Percentiles rank a stretch among this genome's conserved stretches.
phyloP scores from a whole-genome alignment of 2,797 vertebrate genomes.

The Ceyx erithaca region DNA sequence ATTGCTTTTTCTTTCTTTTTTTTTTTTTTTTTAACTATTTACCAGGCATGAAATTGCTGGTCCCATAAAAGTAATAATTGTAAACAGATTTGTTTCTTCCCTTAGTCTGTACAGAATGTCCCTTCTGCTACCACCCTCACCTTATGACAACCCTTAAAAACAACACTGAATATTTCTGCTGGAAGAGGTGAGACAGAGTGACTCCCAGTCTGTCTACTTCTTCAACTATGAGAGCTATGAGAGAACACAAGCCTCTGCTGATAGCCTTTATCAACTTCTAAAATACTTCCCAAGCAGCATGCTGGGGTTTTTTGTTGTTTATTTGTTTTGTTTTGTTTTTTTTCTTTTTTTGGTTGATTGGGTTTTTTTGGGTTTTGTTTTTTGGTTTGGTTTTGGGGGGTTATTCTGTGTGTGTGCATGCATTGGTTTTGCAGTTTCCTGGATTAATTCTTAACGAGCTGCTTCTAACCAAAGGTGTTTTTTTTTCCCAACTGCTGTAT shows the following conservation, averaged over 20 bases:
- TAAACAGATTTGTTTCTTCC: slow-evolving; percentile 7
- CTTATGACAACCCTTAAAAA: background rate
- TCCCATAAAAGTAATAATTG: background rate
- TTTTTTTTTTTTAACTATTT: background rate
- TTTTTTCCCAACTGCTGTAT: background rate
- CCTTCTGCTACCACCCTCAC: background rate
- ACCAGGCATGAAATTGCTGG: background rate
- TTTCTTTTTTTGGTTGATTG: too few species aligned
- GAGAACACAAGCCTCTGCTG: background rate
- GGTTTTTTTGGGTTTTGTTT: too few species aligned
- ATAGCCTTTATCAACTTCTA: slow-evolving; percentile 16
- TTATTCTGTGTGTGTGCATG: rapidly evolving
- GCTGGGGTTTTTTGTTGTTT: background rate
- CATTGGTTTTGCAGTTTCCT: background rate
- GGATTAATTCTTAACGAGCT: slow-evolving; percentile 12
- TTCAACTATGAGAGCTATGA: background rate
- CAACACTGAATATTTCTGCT: background rate
- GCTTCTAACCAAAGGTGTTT: slow-evolving; percentile 11
- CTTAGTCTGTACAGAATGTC: background rate
- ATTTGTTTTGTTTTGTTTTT: background rate
- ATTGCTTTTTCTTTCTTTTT: background rate
- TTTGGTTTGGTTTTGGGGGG: too few species aligned
- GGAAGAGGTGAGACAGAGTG: background rate
- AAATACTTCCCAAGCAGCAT: background rate
- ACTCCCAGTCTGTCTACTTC: background rate